Evolutionary conservation across 1,140 invertebrate genomes (phyloP).

Genomic region (Cryptotermes secundus): DNA sequence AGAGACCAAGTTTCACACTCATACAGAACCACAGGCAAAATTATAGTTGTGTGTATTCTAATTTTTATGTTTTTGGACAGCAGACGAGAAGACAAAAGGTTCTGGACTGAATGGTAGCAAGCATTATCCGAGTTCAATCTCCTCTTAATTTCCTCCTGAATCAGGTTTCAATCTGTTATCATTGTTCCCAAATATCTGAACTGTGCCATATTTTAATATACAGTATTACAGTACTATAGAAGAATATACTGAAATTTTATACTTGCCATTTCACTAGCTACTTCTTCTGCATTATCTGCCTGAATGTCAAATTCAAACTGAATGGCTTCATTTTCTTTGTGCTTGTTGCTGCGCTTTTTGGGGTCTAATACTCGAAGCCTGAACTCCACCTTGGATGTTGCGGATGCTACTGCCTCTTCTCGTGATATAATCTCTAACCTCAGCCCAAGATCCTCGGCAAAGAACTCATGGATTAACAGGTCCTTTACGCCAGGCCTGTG

Average conservation of each 20-base stretch:
- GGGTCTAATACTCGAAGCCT: conserved; percentile 93
- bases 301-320: conserved; percentile 98
- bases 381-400: conserved; percentile 75
- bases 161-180: no score
- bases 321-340: conserved; percentile 99
- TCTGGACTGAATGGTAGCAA: no score
- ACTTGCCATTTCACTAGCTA: conserved; percentile 90
- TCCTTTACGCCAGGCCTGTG: conserved; percentile 89
- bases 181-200: no score
- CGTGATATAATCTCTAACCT: conserved; percentile 89
- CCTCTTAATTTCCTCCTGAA: no score
- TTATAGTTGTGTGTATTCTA: no score
- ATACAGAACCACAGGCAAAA: no score
- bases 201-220: no score
- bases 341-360: conserved; percentile 91
- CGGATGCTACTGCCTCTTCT: conserved; percentile 60
- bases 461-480: conserved; percentile 89
- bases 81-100: no score
- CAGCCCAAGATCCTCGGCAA: conserved; percentile 92
- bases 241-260: neutral
- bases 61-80: no score
- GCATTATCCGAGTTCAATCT: no score
- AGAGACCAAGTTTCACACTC: no score
- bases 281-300: conserved; percentile 90
- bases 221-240: neutral